Evolutionary conservation across 2,797 vertebrate genomes (phyloP).

Genomic region (Gambelia wislizenii): DNA sequence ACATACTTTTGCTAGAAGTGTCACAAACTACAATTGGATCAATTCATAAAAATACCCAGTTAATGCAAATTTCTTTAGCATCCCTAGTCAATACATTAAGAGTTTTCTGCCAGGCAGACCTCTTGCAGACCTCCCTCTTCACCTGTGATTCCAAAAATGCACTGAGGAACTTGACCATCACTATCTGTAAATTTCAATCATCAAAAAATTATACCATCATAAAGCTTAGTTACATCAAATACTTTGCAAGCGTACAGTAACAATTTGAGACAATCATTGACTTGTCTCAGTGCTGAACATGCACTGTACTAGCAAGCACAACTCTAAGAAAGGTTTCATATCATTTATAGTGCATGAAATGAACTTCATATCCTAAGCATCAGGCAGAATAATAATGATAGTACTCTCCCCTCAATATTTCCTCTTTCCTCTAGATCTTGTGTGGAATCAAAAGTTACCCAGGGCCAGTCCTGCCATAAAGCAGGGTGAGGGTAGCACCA

Average conservation of each 20-base stretch:
- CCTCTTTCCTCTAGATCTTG: background rate
- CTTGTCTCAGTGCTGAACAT: too few relatives aligned
- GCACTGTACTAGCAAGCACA: too few relatives aligned
- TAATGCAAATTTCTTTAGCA: too few relatives aligned
- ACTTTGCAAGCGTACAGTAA: too few relatives aligned
- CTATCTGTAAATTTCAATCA: background rate
- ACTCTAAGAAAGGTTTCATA: background rate
- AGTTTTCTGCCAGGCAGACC: background rate
- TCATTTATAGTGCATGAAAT: too few relatives aligned
- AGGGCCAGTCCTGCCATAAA: background rate
- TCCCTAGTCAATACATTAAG: too few relatives aligned
- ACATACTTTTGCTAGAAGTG: too few relatives aligned
- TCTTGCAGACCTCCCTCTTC: background rate
- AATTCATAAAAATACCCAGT: too few relatives aligned
- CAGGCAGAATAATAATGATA: background rate
- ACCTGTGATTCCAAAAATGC: background rate
- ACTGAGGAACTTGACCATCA: background rate
- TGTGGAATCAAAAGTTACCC: background rate
- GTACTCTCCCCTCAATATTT: background rate
- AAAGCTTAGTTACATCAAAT: background rate
- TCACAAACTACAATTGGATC: too few relatives aligned
- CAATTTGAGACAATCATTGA: too few relatives aligned
- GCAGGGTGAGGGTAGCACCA: background rate
- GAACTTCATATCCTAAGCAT: background rate
- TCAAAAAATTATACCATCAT: background rate